phyloP scores from a whole-genome alignment of 2,888 invertebrate genomes.

The Homarus gammarus region DNA sequence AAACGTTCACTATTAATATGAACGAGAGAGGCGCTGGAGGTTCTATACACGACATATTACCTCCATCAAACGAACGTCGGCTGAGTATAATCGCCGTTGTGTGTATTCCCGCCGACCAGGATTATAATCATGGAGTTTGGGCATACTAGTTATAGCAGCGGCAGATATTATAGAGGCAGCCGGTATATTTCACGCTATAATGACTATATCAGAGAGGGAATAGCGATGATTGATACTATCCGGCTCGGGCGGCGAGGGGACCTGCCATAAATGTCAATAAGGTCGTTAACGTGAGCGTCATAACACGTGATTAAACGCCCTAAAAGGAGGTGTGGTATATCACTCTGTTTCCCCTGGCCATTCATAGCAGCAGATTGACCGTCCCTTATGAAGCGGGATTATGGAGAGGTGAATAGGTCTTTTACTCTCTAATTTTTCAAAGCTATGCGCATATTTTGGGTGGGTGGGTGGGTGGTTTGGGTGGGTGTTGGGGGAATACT shows the following conservation, averaged over 20 bases:
- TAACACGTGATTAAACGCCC: slow-evolving; percentile 25
- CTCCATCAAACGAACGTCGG: too few species aligned
- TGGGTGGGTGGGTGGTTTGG: not conserved
- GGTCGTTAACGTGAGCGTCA: slow-evolving; percentile 5
- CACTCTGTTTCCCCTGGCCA: slow-evolving; percentile 16
- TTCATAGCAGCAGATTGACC: not conserved
- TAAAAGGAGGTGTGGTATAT: not conserved
- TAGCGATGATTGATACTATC: slow-evolving; percentile 20
- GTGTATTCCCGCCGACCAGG: too few species aligned
- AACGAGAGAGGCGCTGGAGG: too few species aligned
- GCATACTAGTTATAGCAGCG: not conserved
- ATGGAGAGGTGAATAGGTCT: not conserved
- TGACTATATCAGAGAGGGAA: slow-evolving; percentile 5
- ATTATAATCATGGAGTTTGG: too few species aligned
- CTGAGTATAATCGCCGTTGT: too few species aligned
- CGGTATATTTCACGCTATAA: not conserved
- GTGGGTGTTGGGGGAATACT: not conserved
- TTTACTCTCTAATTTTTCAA: not conserved
- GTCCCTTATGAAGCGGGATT: not conserved
- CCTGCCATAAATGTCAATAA: slow-evolving; percentile 37
- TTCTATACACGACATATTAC: too few species aligned
- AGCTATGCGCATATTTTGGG: not conserved
- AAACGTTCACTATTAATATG: too few species aligned
- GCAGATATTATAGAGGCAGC: slow-evolving; percentile 1
- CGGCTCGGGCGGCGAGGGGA: not conserved